Evolutionary conservation across 1,140 invertebrate species (phyloP).

Genomic region (Dolichoris vasculosae): DNA sequence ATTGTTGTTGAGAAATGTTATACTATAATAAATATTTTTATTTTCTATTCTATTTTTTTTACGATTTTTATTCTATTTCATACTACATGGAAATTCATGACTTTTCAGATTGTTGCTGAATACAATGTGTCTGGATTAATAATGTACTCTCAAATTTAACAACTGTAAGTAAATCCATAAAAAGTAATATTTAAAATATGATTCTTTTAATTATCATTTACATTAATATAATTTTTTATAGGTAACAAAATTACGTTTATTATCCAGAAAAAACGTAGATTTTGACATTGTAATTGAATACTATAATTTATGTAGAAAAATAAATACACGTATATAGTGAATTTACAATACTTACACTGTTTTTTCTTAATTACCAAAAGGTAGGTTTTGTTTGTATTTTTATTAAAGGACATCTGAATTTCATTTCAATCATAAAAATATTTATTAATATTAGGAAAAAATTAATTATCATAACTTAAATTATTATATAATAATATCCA

Average conservation of each 20-base stretch:
- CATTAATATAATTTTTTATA: not conserved
- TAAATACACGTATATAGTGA: not conserved
- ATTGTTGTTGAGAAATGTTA: too few relatives aligned
- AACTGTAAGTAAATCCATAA: not conserved
- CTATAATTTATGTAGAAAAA: not conserved
- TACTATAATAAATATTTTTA: too few relatives aligned
- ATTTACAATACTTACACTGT: not conserved
- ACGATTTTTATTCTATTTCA: too few relatives aligned
- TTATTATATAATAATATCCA: too few relatives aligned
- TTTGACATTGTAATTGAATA: conserved; percentile 2
- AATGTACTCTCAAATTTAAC: not conserved
- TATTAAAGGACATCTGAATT: too few relatives aligned
- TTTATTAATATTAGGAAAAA: too few relatives aligned
- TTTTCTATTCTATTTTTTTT: too few relatives aligned
- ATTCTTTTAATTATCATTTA: not conserved
- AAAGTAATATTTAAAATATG: not conserved
- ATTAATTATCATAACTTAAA: too few relatives aligned
- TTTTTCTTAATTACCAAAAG: not conserved
- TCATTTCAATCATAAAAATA: too few relatives aligned
- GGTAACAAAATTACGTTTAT: not conserved
- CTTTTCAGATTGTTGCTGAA: not conserved
- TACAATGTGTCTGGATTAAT: not conserved
- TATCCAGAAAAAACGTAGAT: not conserved
- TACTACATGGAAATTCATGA: not conserved
- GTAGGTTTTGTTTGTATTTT: not conserved